These are phyloP conservation scores for Pentalonia nigronervosa DNA, from an alignment of 1,140 invertebrate genomes.

Conservation along the genomic window DNA sequence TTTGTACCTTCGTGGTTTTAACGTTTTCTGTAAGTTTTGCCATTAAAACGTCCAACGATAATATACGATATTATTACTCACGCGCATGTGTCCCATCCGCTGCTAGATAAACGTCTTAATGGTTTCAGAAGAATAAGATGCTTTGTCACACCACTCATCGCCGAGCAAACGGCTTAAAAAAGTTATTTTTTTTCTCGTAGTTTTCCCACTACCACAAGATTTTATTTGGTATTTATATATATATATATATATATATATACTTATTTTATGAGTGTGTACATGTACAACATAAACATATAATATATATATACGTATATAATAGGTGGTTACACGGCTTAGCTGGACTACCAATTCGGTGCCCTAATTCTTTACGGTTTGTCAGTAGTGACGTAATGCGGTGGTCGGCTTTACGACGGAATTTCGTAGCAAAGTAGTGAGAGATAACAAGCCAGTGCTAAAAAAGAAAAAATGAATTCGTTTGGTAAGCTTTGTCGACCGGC, in stretches of 20 bases:
- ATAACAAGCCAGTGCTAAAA: neutral
- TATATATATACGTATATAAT: neutral
- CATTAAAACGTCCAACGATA: neutral
- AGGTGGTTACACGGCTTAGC: neutral
- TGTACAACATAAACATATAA: neutral
- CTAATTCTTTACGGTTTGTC: neutral
- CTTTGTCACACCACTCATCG: constrained; percentile 2
- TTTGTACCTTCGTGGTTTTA: neutral
- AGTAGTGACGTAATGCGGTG: neutral
- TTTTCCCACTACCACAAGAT: neutral
- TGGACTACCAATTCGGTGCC: neutral
- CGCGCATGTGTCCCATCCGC: neutral
- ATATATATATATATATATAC: neutral
- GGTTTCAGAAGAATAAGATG: neutral
- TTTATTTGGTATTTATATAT: neutral
- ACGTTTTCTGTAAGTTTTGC: neutral
- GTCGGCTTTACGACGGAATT: neutral
- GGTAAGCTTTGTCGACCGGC: neutral
- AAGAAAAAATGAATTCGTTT: neutral
- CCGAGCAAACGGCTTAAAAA: neutral
- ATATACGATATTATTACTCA: neutral
- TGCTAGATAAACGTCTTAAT: neutral
- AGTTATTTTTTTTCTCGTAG: neutral
- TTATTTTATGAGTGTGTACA: neutral
- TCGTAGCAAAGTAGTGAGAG: neutral